Evolutionary conservation across 2,797 vertebrate species (phyloP).

Genomic region (Nothura maculosa): DNA sequence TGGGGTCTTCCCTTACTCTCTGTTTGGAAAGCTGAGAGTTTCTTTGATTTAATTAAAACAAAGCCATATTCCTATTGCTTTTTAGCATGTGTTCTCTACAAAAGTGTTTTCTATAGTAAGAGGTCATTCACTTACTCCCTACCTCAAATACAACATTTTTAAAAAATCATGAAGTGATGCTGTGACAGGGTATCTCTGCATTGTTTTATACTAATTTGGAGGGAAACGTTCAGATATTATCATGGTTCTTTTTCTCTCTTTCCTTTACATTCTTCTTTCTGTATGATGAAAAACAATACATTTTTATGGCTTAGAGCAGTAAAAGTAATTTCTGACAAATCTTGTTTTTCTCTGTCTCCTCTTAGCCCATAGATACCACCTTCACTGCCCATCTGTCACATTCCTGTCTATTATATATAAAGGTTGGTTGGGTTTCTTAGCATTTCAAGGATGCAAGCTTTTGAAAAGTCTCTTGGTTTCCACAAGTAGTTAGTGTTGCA

Average conservation of each 20-base stretch:
- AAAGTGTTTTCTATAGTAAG: not conserved
- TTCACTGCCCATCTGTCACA: not conserved
- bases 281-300: not conserved
- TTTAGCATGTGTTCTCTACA: not conserved
- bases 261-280: not conserved
- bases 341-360: not conserved
- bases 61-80: not conserved
- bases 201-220: not conserved
- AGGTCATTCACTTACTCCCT: not conserved
- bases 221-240: not conserved
- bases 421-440: not conserved
- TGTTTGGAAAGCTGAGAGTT: not conserved
- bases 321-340: not conserved
- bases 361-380: not conserved
- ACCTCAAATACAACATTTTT: not conserved
- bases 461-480: slow-evolving; percentile 9
- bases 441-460: not conserved
- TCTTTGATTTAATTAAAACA: not conserved
- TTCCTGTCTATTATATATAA: not conserved
- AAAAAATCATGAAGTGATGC: not conserved
- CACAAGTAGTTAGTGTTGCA: not conserved
- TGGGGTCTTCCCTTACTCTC: not conserved
- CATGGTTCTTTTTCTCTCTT: not conserved
- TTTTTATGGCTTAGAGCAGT: not conserved
- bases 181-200: not conserved